phyloP scores from a whole-genome alignment of 2,888 invertebrate genomes.

The Bugula neritina region DNA sequence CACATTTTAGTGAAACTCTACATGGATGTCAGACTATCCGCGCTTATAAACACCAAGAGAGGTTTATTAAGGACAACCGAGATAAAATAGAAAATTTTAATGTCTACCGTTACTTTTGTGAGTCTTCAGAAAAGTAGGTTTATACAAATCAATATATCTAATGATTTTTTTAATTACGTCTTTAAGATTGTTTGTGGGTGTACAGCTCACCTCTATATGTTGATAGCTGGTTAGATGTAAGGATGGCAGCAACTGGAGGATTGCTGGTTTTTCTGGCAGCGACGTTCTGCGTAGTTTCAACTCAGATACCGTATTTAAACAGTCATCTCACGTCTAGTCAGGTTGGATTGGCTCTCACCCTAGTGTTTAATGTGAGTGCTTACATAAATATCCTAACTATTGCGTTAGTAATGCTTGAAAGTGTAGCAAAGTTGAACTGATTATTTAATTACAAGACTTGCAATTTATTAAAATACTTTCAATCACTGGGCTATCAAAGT shows the following conservation, averaged over 20 bases:
- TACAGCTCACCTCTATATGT: no score
- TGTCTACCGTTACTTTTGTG: constrained; percentile 60
- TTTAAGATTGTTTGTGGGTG: no score
- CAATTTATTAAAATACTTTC: no score
- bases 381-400: no score
- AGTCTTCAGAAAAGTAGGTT: constrained; percentile 47
- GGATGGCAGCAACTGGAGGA: constrained; percentile 47
- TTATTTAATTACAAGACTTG: no score
- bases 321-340: constrained; percentile 35
- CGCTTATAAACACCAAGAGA: constrained; percentile 72
- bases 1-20: constrained; percentile 91
- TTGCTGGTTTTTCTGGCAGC: constrained; percentile 43
- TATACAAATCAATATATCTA: no score
- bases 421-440: no score
- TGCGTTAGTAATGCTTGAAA: no score
- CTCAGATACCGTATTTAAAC: constrained; percentile 30
- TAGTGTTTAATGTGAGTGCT: constrained; percentile 47
- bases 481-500: no score
- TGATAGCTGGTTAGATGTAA: constrained; percentile 49
- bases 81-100: constrained; percentile 55
- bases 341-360: constrained; percentile 36
- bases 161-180: no score
- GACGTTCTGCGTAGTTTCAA: constrained; percentile 45
- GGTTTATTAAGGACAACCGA: constrained; percentile 70
- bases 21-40: constrained; percentile 69